A percentile compares a stretch with the other conserved stretches of the same genome.
These are phyloP conservation scores for Platygyra sinensis DNA, from an alignment of 64 coral and sea anemone genomes.

Conservation along the genomic window DNA sequence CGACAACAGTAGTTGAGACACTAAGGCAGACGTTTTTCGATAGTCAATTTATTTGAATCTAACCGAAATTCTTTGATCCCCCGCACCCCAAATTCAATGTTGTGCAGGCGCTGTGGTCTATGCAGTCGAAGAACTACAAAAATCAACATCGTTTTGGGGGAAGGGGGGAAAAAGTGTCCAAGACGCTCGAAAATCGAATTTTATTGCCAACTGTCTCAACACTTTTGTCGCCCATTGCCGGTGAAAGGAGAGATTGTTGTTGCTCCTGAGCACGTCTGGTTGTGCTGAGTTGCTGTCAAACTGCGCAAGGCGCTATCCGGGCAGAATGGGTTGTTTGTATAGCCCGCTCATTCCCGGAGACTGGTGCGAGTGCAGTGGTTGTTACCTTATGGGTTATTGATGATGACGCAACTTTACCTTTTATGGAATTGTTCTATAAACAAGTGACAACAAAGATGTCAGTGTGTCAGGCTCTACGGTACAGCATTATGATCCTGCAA, in stretches of 20 bases:
- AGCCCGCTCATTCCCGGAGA: slow-evolving; percentile 8
- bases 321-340: slow-evolving; percentile 26
- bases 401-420: slow-evolving; percentile 15
- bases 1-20: too few relatives aligned
- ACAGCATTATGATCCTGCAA: not conserved
- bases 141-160: too few relatives aligned
- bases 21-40: too few relatives aligned
- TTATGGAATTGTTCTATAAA: slow-evolving; percentile 32
- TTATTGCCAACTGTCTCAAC: too few relatives aligned
- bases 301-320: slow-evolving; percentile 3
- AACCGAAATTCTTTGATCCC: too few relatives aligned
- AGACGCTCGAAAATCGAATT: too few relatives aligned
- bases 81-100: too few relatives aligned
- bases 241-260: slow-evolving; percentile 21
- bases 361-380: slow-evolving; percentile 42
- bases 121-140: too few relatives aligned
- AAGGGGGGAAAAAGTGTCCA: too few relatives aligned
- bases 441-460: not conserved
- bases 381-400: slow-evolving; percentile 16
- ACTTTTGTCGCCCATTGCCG: slow-evolving; percentile 36
- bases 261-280: slow-evolving; percentile 22
- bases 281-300: slow-evolving; percentile 35
- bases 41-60: too few relatives aligned
- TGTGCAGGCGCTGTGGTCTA: too few relatives aligned
- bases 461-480: slow-evolving; percentile 8